phyloP scores from a whole-genome alignment of 2,888 invertebrate genomes.

The Seira musarum region DNA sequence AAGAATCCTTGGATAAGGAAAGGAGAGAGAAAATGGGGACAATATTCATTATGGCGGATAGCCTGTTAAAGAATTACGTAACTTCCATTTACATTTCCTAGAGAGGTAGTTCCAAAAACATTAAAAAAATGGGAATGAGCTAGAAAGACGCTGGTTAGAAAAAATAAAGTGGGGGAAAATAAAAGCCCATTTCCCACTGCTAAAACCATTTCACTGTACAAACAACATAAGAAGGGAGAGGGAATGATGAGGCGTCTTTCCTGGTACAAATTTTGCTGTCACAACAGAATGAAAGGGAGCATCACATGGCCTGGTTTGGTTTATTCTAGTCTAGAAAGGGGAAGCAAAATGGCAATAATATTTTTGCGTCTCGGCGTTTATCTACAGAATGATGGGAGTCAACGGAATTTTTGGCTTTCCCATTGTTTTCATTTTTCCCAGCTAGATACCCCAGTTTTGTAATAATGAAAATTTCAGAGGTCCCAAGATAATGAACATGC shows the following conservation, averaged over 20 bases:
- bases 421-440: slow-evolving; percentile 9
- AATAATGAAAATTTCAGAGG: slow-evolving; percentile 22
- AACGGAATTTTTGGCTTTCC: not conserved
- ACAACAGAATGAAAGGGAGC: not conserved
- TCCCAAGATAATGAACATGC: slow-evolving; percentile 21
- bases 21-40: slow-evolving; percentile 9
- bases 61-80: slow-evolving; percentile 14
- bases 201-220: not conserved
- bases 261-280: not conserved
- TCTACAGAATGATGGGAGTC: not conserved
- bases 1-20: not conserved
- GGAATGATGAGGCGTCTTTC: not conserved
- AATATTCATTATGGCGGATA: slow-evolving; percentile 36
- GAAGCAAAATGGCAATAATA: slow-evolving; percentile 30
- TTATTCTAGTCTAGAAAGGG: slow-evolving; percentile 1
- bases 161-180: not conserved
- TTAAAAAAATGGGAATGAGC: not conserved
- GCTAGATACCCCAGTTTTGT: not conserved
- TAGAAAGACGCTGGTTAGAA: slow-evolving; percentile 8
- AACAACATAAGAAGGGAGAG: not conserved
- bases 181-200: not conserved
- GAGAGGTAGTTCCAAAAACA: not conserved
- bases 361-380: too few relatives aligned
- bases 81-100: not conserved
- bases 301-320: not conserved